phyloP scores from a whole-genome alignment of 2,888 invertebrate genomes.

The Oasisia sp. region DNA sequence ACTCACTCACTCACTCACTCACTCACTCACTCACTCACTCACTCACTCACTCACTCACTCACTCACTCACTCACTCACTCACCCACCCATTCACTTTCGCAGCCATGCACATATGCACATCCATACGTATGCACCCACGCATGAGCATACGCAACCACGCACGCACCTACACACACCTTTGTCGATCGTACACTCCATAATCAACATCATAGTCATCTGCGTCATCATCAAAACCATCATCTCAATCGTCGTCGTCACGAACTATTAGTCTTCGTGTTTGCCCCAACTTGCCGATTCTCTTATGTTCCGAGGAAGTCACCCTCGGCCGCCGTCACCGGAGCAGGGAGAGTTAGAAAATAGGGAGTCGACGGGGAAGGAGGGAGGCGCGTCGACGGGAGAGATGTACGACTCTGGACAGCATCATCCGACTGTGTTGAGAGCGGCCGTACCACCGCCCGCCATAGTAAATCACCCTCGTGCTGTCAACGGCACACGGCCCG shows the following conservation, averaged over 20 bases:
- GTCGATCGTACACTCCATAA: no score
- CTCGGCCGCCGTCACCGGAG: no score
- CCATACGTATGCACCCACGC: neutral
- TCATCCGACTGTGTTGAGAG: neutral
- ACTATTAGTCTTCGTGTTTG: neutral
- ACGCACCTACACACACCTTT: no score
- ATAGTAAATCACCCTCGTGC: neutral
- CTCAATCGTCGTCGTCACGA: neutral
- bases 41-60: no score
- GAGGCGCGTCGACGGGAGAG: neutral
- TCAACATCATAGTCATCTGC: no score
- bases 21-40: neutral
- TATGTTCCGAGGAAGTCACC: neutral
- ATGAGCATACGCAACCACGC: no score
- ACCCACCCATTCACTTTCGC: neutral
- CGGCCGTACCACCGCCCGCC: neutral
- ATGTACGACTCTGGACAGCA: neutral
- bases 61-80: no score
- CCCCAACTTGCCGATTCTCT: neutral
- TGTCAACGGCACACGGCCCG: neutral
- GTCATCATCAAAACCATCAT: neutral
- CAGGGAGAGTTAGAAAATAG: neutral
- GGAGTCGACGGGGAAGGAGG: neutral
- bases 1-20: neutral
- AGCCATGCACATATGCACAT: neutral